Percentiles rank a stretch among this genome's conserved stretches.
phyloP scores from a whole-genome alignment of 1,140 invertebrate genomes.

The Trichomalopsis sarcophagae region DNA sequence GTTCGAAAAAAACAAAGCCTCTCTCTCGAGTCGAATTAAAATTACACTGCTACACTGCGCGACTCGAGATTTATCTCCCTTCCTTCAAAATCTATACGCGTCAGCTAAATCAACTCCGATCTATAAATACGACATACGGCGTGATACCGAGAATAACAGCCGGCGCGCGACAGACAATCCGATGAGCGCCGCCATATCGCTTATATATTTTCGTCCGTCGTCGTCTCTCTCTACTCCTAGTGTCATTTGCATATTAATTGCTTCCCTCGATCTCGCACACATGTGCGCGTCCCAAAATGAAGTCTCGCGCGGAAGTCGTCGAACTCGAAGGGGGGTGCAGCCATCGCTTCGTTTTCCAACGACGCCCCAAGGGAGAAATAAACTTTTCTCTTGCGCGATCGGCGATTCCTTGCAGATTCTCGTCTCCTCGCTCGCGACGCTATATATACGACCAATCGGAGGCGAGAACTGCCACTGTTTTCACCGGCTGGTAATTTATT shows the following conservation, averaged over 20 bases:
- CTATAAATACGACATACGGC: not conserved
- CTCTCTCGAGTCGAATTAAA: not conserved
- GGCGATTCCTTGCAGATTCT: constrained; percentile 28
- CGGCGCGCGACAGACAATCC: not conserved
- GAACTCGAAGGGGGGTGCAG: not conserved
- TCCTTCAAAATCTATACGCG: not conserved
- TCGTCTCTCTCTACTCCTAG: not conserved
- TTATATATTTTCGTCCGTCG: constrained; percentile 34
- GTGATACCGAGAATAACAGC: not conserved
- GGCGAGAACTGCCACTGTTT: constrained; percentile 47
- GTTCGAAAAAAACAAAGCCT: not conserved
- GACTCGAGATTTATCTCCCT: not conserved
- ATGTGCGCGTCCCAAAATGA: constrained; percentile 37
- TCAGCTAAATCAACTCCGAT: not conserved
- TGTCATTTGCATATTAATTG: constrained; percentile 51
- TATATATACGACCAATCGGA: constrained; percentile 32
- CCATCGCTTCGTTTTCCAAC: not conserved
- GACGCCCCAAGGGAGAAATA: constrained; percentile 41
- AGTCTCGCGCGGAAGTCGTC: constrained; percentile 1
- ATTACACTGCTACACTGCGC: not conserved
- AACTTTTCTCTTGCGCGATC: constrained; percentile 52
- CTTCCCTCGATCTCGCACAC: not conserved
- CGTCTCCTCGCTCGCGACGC: not conserved
- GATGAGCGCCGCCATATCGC: not conserved
- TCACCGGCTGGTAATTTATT: constrained; percentile 51